Evolutionary conservation across 2,113 vertebrate genomes (phyloP).

Genomic region (Xenopus tropicalis): DNA sequence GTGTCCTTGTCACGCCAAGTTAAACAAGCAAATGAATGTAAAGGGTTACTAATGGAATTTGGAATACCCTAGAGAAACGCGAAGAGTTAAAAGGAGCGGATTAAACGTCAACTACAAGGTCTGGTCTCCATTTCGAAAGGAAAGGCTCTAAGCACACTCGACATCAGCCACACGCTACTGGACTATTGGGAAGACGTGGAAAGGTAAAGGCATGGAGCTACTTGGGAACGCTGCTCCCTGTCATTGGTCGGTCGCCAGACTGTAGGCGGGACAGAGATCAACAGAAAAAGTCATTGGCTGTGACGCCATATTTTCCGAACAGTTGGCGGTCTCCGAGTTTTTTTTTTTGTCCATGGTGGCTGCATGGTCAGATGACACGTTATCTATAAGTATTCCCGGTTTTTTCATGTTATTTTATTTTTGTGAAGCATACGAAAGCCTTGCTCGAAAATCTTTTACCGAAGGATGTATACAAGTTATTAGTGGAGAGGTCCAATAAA

Average conservation of each 20-base stretch:
- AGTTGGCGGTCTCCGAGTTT: no score
- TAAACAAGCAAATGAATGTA: background rate
- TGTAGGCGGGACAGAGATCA: background rate
- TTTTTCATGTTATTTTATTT: no score
- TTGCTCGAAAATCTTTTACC: no score
- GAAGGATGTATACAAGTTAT: no score
- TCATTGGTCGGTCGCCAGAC: background rate
- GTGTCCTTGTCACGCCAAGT: background rate
- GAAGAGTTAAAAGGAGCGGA: constrained; percentile 57
- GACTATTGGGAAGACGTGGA: background rate
- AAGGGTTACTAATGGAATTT: background rate
- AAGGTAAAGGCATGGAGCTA: constrained; percentile 40
- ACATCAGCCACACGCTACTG: background rate
- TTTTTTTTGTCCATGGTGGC: no score
- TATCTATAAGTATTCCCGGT: no score
- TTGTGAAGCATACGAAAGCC: no score
- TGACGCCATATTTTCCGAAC: no score
- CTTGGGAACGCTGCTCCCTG: constrained; percentile 22
- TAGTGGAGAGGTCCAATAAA: no score
- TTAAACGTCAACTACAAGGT: constrained; percentile 69
- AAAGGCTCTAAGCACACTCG: background rate
- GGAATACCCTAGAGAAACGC: constrained; percentile 31
- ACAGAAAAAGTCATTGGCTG: no score
- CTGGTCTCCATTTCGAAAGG: constrained; percentile 1
- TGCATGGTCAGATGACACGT: no score